Evolutionary conservation across 2,113 vertebrate genomes (phyloP).

Genomic region (Alethe castanea): DNA sequence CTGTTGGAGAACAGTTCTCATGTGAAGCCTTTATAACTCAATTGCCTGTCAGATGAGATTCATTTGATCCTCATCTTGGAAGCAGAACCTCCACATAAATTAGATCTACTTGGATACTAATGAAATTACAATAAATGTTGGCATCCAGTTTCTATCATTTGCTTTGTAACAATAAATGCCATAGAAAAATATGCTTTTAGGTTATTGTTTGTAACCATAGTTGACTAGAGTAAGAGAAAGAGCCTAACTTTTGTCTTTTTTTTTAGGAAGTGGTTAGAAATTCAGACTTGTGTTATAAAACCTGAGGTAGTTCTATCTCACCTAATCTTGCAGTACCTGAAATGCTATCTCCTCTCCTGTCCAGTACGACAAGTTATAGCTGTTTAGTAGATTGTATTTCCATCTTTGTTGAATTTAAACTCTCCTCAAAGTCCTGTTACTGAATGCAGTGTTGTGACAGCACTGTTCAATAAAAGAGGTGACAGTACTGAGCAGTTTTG

Average conservation of each 20-base stretch:
- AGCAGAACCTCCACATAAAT: conserved; percentile 18
- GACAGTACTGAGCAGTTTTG: not conserved
- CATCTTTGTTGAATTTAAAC: not conserved
- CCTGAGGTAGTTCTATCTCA: not conserved
- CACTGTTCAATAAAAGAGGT: not conserved
- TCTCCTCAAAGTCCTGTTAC: not conserved
- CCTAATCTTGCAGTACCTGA: not conserved
- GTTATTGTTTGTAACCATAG: not conserved
- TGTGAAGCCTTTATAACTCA: not conserved
- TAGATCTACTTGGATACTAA: conserved; percentile 1
- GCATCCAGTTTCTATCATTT: conserved; percentile 8
- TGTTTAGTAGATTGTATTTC: not conserved
- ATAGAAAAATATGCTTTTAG: not conserved
- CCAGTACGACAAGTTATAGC: not conserved
- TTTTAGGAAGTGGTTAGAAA: not conserved
- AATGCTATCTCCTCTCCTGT: not conserved
- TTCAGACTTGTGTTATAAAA: not conserved
- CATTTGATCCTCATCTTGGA: conserved; percentile 2
- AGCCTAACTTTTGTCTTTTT: not conserved
- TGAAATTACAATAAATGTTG: not conserved
- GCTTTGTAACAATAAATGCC: not conserved
- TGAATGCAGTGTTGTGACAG: not conserved
- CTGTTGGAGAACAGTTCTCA: not conserved
- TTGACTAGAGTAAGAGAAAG: not conserved
- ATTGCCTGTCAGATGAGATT: not conserved